Conservation (phyloP, 2,888 invertebrate species). For the Andrena chrysosceles region DNA sequence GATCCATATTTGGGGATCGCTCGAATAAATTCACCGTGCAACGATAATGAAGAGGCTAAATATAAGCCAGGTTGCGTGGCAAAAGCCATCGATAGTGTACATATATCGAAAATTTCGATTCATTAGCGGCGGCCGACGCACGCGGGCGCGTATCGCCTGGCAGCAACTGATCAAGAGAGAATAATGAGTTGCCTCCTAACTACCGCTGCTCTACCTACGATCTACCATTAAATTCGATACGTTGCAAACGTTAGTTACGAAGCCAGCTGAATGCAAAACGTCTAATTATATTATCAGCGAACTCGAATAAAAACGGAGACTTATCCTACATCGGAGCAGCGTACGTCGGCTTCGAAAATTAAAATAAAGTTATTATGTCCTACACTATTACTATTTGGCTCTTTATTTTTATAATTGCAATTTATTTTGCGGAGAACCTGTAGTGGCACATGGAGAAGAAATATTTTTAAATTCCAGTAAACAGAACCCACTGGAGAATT, state of each 20-base stretch:
- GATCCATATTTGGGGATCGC: slow-evolving; percentile 3
- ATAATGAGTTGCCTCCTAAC: slow-evolving; percentile 39
- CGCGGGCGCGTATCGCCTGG: slow-evolving; percentile 21
- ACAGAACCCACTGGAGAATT: too few species aligned
- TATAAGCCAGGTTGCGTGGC: slow-evolving; percentile 8
- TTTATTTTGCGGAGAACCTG: too few species aligned
- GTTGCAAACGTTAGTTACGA: not conserved
- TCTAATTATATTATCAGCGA: slow-evolving; percentile 12
- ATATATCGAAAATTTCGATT: slow-evolving; percentile 56
- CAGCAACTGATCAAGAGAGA: slow-evolving; percentile 20
- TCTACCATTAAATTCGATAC: slow-evolving; percentile 46
- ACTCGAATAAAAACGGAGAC: too few species aligned
- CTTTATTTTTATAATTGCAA: too few species aligned
- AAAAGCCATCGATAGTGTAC: slow-evolving; percentile 20
- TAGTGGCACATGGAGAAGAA: too few species aligned
- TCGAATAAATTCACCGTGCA: slow-evolving; percentile 20
- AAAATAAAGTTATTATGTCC: too few species aligned
- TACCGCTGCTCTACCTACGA: slow-evolving; percentile 24
- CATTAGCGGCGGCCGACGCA: slow-evolving; percentile 30
- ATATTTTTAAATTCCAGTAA: too few species aligned
- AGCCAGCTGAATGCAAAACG: not conserved
- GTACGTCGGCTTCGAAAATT: too few species aligned
- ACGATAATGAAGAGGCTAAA: slow-evolving; percentile 33
- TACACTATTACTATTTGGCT: too few species aligned
- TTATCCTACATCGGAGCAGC: too few species aligned